These are phyloP conservation scores for Leucophora obtusa DNA, from an alignment of 2,888 invertebrate species.

Conservation along the genomic window DNA sequence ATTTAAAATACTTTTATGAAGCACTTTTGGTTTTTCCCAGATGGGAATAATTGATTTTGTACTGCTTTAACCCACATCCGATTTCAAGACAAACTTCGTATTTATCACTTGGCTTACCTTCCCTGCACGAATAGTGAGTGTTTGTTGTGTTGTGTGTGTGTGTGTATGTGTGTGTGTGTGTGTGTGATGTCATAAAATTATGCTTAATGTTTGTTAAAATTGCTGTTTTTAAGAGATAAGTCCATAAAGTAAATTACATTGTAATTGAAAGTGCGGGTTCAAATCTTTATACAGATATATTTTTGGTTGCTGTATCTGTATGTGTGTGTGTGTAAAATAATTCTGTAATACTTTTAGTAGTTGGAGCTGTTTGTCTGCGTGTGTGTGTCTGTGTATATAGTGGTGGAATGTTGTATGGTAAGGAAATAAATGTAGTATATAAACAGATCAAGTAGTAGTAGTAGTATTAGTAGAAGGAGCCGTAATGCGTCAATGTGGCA, in stretches of 20 bases:
- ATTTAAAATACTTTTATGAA: too few species aligned
- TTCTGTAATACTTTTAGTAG: conserved; percentile 22
- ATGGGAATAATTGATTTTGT: too few species aligned
- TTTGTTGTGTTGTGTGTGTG: neutral
- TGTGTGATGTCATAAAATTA: conserved; percentile 77
- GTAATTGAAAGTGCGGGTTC: conserved; percentile 76
- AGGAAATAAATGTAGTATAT: conserved; percentile 51
- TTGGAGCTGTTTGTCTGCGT: neutral
- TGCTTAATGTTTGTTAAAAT: conserved; percentile 77
- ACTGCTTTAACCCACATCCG: too few species aligned
- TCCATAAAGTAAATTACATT: conserved; percentile 77
- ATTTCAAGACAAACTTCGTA: too few species aligned
- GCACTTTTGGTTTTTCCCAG: too few species aligned
- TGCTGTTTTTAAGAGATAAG: conserved; percentile 76
- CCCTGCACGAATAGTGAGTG: neutral
- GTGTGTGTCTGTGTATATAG: neutral
- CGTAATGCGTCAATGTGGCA: conserved; percentile 67
- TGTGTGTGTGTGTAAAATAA: neutral
- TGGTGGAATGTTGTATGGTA: conserved; percentile 13
- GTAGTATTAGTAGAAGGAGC: conserved; percentile 20
- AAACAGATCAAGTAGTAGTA: conserved; percentile 26
- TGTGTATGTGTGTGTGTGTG: neutral
- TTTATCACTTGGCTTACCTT: neutral
- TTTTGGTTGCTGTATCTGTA: conserved; percentile 1
- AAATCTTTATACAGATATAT: conserved; percentile 49